These are phyloP conservation scores for Napeogenes sylphis DNA, from an alignment of 2,888 invertebrate species.

Conservation along the genomic window DNA sequence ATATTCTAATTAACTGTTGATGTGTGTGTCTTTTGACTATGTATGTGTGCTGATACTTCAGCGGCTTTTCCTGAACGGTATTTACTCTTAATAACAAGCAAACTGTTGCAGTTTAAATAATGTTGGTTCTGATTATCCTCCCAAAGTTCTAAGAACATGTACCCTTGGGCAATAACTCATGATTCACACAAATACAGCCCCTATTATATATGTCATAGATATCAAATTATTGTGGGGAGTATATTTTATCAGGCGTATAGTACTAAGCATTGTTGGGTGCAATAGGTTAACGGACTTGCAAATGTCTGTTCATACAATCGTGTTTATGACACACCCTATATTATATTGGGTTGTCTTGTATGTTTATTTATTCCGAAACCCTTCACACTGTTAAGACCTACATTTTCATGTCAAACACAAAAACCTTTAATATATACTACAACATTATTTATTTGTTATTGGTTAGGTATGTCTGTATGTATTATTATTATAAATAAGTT, in stretches of 20 bases:
- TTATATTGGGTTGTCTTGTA: constrained; percentile 2
- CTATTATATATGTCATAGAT: too few species aligned
- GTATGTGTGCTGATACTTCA: too few species aligned
- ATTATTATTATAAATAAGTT: too few species aligned
- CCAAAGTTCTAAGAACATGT: neutral
- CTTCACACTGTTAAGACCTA: too few species aligned
- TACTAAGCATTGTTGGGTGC: constrained; percentile 15
- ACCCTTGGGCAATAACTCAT: neutral
- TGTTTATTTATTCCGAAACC: neutral
- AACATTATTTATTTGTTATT: too few species aligned
- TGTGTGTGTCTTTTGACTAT: too few species aligned
- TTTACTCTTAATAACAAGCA: neutral
- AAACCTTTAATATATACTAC: too few species aligned
- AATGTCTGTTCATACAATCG: constrained; percentile 16
- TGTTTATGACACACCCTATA: constrained; percentile 10
- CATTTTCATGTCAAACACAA: too few species aligned
- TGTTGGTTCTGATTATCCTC: neutral
- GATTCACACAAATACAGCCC: neutral
- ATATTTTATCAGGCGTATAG: constrained; percentile 4
- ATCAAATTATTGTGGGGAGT: neutral
- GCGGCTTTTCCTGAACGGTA: neutral
- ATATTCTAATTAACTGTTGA: too few species aligned
- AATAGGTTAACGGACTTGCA: constrained; percentile 22
- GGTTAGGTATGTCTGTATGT: too few species aligned
- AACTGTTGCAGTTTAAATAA: neutral